Evolutionary conservation across 2,797 vertebrate genomes (phyloP).

Genomic region (Mallotus villosus): DNA sequence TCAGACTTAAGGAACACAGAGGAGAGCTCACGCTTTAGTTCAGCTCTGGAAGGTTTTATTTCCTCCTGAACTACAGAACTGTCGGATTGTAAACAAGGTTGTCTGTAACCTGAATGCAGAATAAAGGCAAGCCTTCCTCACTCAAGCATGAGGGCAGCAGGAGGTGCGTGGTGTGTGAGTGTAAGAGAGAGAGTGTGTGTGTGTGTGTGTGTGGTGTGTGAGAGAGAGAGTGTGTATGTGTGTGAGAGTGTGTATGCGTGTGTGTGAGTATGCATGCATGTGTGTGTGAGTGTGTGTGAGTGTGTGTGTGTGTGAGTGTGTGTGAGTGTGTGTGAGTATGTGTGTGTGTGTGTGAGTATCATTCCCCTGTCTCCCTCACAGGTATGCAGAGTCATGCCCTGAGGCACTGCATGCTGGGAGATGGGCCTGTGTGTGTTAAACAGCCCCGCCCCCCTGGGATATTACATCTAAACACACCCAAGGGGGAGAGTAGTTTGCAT

Average conservation of each 20-base stretch:
- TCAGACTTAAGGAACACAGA: background rate
- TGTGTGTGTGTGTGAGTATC: conserved; percentile 8
- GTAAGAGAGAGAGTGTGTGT: no score
- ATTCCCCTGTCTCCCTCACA: conserved; percentile 30
- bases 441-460: conserved; percentile 31
- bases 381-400: conserved; percentile 30
- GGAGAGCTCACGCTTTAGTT: conserved; percentile 39
- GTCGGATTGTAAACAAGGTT: conserved; percentile 37
- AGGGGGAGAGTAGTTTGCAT: background rate
- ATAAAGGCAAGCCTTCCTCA: conserved; percentile 22
- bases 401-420: conserved; percentile 24
- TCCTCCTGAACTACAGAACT: conserved; percentile 12
- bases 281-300: background rate
- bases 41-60: conserved; percentile 11
- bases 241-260: background rate
- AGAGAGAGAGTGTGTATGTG: background rate
- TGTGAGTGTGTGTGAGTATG: conserved; percentile 1
- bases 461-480: conserved; percentile 44
- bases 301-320: background rate
- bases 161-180: background rate
- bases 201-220: background rate
- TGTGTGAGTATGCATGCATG: no score
- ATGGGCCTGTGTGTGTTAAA: conserved; percentile 17
- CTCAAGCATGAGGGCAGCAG: conserved; percentile 1
- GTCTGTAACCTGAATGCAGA: conserved; percentile 21